Base-by-base conservation (phyloP, 2,797 vertebrate species). In the Micrastur ruficollis region DNA sequence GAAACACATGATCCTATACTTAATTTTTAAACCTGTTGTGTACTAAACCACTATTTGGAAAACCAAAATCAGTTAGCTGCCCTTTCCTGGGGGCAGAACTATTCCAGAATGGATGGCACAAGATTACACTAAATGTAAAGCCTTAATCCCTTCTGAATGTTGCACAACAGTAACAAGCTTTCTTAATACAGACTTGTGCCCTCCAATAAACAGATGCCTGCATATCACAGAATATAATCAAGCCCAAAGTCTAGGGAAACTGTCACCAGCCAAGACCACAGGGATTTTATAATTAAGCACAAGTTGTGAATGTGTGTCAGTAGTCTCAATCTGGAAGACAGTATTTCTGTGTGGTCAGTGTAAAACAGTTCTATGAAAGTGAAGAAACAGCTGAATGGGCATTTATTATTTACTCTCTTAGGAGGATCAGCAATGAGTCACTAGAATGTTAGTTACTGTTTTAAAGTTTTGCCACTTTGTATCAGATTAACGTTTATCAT, bases 191-290 rank as follows among this genome's bases (percentile, higher is more conserved):
- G 29, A 72, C 27, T 83, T 62, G 34, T 72, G 7, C 49, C 22
- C 29, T 72, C 59, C 40, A 15, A 70, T 52, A 58, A 93, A 49
- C 38, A 90, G 74, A 53, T 66, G 59, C 47, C 63, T 86, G 55
- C 44, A 23, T 90, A 67, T 95, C 76, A 50, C 86, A 90, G 46
- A 49, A 90, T n/a, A 89, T 38, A 90, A 92, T 86, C 76, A 86
- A 73, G 61, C 29, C 52, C 44, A 67, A 90, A 92, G 61, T 84
- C 78, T 83, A 84, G 65, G 78, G 92, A 76, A 91, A 90, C 70
- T 62, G 52, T 89, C 70, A 91, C 65, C 66, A 89, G 61, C 47
- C 61, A 92, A 83, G 73, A 59, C 65, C 73, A 74, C 22, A 25
- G 81, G 21, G 81, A 90, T 81, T 95, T 89, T 68, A 50, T 47